phyloP scores from a whole-genome alignment of 1,140 invertebrate genomes.

The Drosophila nannoptera region DNA sequence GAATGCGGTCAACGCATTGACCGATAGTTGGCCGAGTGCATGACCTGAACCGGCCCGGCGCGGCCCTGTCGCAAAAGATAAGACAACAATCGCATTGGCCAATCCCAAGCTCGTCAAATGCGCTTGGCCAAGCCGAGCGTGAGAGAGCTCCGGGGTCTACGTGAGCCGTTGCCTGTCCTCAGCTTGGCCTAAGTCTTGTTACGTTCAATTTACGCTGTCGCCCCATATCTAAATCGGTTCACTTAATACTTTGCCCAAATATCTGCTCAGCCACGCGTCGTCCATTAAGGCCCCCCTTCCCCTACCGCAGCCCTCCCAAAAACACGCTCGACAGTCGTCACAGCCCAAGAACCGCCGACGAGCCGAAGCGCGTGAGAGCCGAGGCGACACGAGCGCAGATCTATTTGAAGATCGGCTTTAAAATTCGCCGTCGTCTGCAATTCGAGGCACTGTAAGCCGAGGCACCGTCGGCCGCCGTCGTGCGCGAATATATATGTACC shows the following conservation, averaged over 20 bases:
- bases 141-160: slow-evolving; percentile 34
- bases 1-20: slow-evolving; percentile 59
- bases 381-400: slow-evolving; percentile 10
- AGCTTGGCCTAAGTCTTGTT: slow-evolving; percentile 4
- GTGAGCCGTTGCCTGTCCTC: slow-evolving; percentile 30
- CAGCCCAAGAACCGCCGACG: slow-evolving; percentile 52
- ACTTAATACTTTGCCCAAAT: slow-evolving; percentile 12
- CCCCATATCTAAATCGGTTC: slow-evolving; percentile 12
- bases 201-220: slow-evolving; percentile 9
- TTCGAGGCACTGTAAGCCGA: slow-evolving; percentile 46
- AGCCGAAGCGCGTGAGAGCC: slow-evolving; percentile 14
- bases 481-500: slow-evolving; percentile 53
- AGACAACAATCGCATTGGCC: too few species aligned
- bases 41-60: slow-evolving; percentile 41
- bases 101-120: slow-evolving; percentile 11
- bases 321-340: slow-evolving; percentile 26
- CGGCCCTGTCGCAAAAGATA: slow-evolving; percentile 18
- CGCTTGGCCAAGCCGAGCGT: slow-evolving; percentile 12
- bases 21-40: slow-evolving; percentile 47
- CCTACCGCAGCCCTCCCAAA: slow-evolving; percentile 3
- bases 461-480: not conserved
- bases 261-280: slow-evolving; percentile 49
- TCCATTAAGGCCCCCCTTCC: too few species aligned
- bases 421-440: slow-evolving; percentile 53
- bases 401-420: slow-evolving; percentile 45